phyloP scores from a whole-genome alignment of 2,888 invertebrate species.

The Tetranychus truncatus region DNA sequence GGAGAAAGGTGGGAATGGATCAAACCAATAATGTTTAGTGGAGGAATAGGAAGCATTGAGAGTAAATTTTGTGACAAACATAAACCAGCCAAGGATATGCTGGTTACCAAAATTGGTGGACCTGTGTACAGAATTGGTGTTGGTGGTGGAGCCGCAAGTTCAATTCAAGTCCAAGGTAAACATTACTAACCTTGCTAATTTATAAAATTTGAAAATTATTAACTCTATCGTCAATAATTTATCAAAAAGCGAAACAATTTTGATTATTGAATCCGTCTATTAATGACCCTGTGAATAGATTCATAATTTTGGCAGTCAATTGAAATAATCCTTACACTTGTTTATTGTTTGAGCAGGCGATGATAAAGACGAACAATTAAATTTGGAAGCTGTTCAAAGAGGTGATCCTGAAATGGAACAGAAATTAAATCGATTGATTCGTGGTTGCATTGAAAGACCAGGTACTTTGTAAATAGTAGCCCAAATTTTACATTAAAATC shows the following conservation, averaged over 20 bases:
- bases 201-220: too few species aligned
- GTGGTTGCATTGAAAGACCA: conserved; percentile 70
- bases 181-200: too few species aligned
- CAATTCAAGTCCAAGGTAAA: conserved; percentile 70
- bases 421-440: conserved; percentile 76
- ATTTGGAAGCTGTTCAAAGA: conserved; percentile 90
- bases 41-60: conserved; percentile 79
- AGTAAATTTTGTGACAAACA: conserved; percentile 58
- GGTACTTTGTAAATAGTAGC: conserved; percentile 28
- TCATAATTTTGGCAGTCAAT: too few species aligned
- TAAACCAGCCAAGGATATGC: conserved; percentile 58
- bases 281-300: too few species aligned
- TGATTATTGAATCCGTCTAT: too few species aligned
- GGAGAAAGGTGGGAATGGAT: conserved; percentile 66
- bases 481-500: not conserved
- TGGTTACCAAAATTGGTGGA: conserved; percentile 84
- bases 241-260: too few species aligned
- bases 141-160: conserved; percentile 94
- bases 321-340: not conserved
- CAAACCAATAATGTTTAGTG: conserved; percentile 98
- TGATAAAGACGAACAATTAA: conserved; percentile 60
- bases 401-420: conserved; percentile 98
- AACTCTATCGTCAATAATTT: too few species aligned
- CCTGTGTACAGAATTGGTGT: conserved; percentile 91
- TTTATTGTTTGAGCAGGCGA: conserved; percentile 11